phyloP scores from a whole-genome alignment of 2,888 invertebrate genomes.

The Chrysolina americana region DNA sequence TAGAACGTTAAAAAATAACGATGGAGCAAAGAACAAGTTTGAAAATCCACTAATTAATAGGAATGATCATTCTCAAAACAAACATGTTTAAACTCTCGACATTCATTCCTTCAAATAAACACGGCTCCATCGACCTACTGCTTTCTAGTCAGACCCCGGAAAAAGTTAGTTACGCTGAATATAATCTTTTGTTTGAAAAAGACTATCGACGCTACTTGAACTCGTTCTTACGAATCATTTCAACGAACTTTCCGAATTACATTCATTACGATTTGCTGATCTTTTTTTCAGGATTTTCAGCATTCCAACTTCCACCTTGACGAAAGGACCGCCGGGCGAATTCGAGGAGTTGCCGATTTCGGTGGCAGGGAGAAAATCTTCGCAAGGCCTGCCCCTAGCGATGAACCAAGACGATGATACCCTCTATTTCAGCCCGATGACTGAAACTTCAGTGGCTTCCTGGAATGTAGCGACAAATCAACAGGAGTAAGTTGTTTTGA shows the following conservation, averaged over 20 bases:
- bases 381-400: slow-evolving; percentile 84
- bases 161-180: no score
- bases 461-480: slow-evolving; percentile 84
- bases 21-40: no score
- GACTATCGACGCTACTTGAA: neutral
- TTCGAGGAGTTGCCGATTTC: slow-evolving; percentile 82
- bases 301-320: slow-evolving; percentile 81
- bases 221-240: neutral
- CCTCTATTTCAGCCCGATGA: slow-evolving; percentile 83
- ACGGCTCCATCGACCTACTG: no score
- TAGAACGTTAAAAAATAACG: no score
- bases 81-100: no score
- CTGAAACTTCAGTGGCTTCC: slow-evolving; percentile 85
- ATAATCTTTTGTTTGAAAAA: slow-evolving; percentile 4
- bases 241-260: neutral
- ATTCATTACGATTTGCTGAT: neutral
- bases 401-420: slow-evolving; percentile 82
- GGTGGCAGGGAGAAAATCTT: slow-evolving; percentile 86
- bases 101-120: no score
- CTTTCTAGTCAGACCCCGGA: no score
- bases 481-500: slow-evolving; percentile 74
- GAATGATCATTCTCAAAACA: no score
- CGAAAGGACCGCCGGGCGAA: slow-evolving; percentile 80
- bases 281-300: slow-evolving; percentile 78
- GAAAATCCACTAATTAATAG: no score